Evolutionary conservation across 1,140 invertebrate genomes (phyloP).

Genomic region (Camponotus pennsylvanicus): DNA sequence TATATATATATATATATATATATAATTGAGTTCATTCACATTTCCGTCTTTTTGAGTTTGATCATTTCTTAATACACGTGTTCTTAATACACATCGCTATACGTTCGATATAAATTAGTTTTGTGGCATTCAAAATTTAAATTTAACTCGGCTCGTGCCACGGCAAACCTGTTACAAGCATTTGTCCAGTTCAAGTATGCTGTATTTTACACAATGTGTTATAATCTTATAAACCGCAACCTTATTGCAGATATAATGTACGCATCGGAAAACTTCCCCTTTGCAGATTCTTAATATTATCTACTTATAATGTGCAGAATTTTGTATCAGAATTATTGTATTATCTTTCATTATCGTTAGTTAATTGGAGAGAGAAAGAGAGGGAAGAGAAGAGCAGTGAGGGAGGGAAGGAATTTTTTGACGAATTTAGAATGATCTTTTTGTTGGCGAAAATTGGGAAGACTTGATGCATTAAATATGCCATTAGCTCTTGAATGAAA

Average conservation of each 20-base stretch:
- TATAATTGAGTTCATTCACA: constrained; percentile 18
- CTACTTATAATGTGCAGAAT: constrained; percentile 28
- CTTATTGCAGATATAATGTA: constrained; percentile 40
- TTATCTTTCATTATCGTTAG: background rate
- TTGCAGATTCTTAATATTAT: constrained; percentile 31
- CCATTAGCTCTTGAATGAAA: constrained; percentile 18
- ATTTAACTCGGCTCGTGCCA: constrained; percentile 27
- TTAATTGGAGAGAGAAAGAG: no score
- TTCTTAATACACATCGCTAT: constrained; percentile 19
- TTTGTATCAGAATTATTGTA: constrained; percentile 5
- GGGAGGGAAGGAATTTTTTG: no score
- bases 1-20: background rate
- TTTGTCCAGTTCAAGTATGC: constrained; percentile 52
- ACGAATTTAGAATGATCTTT: background rate
- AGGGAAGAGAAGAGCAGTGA: no score
- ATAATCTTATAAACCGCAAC: constrained; percentile 52
- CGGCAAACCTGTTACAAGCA: constrained; percentile 46
- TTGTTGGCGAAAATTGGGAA: background rate
- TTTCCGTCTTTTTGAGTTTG: background rate
- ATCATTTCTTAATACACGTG: background rate
- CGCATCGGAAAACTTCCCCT: constrained; percentile 37
- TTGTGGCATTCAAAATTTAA: constrained; percentile 56
- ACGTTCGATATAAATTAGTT: constrained; percentile 43
- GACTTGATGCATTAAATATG: background rate
- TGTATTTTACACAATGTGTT: constrained; percentile 60